Evolutionary conservation across 2,888 invertebrate genomes (phyloP).

Genomic region (Leucophenga maculata): DNA sequence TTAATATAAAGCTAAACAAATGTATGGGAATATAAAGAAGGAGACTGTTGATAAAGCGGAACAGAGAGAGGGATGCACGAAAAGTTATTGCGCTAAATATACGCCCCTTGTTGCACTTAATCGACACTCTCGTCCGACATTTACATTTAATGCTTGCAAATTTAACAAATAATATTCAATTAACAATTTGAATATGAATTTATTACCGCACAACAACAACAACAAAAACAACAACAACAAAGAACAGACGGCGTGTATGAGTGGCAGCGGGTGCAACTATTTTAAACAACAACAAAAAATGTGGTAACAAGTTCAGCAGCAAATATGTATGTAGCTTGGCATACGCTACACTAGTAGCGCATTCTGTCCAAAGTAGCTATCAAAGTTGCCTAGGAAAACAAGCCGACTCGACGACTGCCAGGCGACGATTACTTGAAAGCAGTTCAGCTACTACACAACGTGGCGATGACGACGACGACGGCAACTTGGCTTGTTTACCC

Average conservation of each 20-base stretch:
- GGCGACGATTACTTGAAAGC: neutral
- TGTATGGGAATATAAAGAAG: neutral
- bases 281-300: conserved; percentile 39
- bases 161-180: conserved; percentile 69
- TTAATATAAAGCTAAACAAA: too few relatives aligned
- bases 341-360: neutral
- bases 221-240: conserved; percentile 12
- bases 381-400: conserved; percentile 45
- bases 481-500: conserved; percentile 59
- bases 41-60: neutral
- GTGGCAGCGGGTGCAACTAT: conserved; percentile 26
- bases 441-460: conserved; percentile 10
- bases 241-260: neutral
- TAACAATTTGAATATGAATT: conserved; percentile 69
- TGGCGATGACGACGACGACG: neutral
- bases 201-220: conserved; percentile 44
- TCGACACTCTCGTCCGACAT: conserved; percentile 7
- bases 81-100: neutral
- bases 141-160: conserved; percentile 63
- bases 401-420: neutral
- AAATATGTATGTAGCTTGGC: conserved; percentile 7
- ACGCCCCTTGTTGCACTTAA: conserved; percentile 8
- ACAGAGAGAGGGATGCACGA: too few relatives aligned
- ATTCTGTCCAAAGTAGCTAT: conserved; percentile 41
- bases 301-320: conserved; percentile 63